Conservation (phyloP, 37 sponge, comb jelly and placozoan species). For the Hormiphora californensis region DNA sequence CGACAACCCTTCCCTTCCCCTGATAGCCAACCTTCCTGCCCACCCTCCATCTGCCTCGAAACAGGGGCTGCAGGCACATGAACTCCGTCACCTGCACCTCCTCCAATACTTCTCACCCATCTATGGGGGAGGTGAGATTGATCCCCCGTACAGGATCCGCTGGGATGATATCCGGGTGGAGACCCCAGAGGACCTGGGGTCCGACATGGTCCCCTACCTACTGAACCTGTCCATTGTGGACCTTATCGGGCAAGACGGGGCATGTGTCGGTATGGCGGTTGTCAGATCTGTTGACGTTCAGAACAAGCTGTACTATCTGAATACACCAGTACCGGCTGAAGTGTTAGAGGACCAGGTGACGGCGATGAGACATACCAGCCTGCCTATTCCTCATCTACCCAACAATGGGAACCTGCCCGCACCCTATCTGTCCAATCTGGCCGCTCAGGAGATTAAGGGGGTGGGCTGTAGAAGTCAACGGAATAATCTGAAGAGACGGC, state of each 20-base stretch:
- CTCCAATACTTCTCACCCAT: conserved; percentile 46
- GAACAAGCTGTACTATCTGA: background rate
- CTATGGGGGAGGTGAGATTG: background rate
- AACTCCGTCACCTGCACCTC: conserved; percentile 9
- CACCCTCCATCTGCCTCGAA: background rate
- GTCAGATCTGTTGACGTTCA: conserved; percentile 2
- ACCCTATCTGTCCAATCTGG: background rate
- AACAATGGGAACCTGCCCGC: background rate
- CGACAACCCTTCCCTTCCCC: background rate
- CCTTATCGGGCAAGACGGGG: background rate
- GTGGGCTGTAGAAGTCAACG: conserved; percentile 32
- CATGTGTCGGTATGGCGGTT: conserved; percentile 31
- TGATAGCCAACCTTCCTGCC: background rate
- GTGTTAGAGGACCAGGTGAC: background rate
- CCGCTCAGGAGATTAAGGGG: background rate
- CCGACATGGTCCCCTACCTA: background rate
- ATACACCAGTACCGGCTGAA: background rate
- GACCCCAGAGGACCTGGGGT: background rate
- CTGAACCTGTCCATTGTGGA: conserved; percentile 26
- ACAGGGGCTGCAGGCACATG: background rate
- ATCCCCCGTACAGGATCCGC: background rate
- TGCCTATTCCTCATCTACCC: conserved; percentile 37
- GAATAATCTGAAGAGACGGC: conserved; percentile 8
- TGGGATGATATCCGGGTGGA: background rate
- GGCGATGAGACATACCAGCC: background rate